Conservation (phyloP, 2,888 invertebrate genomes). For the Tanypteryx hageni region DNA sequence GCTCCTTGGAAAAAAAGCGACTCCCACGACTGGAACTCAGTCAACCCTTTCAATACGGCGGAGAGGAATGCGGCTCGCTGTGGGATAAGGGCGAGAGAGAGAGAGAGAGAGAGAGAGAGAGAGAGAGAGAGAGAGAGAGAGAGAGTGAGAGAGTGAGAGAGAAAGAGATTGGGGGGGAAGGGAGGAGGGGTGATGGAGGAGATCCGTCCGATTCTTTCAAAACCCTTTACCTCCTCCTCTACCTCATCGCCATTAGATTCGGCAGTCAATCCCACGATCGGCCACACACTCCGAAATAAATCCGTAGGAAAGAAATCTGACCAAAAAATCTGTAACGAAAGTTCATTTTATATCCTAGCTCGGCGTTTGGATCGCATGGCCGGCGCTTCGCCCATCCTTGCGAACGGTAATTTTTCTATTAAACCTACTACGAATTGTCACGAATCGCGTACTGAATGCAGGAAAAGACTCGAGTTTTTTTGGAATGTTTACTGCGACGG, state of each 20-base stretch:
- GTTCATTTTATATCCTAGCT: too few relatives aligned
- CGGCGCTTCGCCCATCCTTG: too few relatives aligned
- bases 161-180: too few relatives aligned
- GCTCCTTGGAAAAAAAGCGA: slow-evolving; percentile 12
- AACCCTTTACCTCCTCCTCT: neutral
- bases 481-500: too few relatives aligned
- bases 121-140: neutral
- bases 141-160: too few relatives aligned
- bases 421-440: too few relatives aligned
- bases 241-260: slow-evolving; percentile 2
- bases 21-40: slow-evolving; percentile 39
- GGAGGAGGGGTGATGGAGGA: neutral
- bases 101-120: neutral
- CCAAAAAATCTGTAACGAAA: too few relatives aligned
- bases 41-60: slow-evolving; percentile 31
- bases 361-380: too few relatives aligned
- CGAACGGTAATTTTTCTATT: too few relatives aligned
- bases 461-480: too few relatives aligned
- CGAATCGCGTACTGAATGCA: too few relatives aligned
- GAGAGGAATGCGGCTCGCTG: neutral
- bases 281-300: slow-evolving; percentile 37
- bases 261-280: slow-evolving; percentile 42
- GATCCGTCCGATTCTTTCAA: neutral
- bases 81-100: slow-evolving; percentile 8
- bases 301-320: neutral